Evolutionary conservation across 2,797 vertebrate species (phyloP).

Genomic region (Cetoscarus ocellatus): DNA sequence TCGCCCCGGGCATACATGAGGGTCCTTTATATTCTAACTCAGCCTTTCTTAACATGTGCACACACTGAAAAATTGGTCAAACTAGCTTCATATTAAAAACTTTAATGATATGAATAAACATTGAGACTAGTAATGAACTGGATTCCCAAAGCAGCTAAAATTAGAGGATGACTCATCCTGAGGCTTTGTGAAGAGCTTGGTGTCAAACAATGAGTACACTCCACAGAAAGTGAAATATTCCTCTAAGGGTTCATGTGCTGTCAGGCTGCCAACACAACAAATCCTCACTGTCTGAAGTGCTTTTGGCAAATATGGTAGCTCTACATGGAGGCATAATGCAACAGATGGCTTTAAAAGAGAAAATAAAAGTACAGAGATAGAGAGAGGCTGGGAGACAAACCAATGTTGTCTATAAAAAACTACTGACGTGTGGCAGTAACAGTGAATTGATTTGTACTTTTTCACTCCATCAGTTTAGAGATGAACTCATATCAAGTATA

Average conservation of each 20-base stretch:
- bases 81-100: constrained; percentile 1
- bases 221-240: constrained; percentile 26
- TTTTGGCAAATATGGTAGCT: constrained; percentile 8
- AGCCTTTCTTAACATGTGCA: neutral
- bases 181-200: constrained; percentile 24
- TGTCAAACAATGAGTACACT: constrained; percentile 33
- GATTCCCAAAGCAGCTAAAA: constrained; percentile 44
- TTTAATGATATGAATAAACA: constrained; percentile 31
- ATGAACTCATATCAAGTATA: too few species aligned
- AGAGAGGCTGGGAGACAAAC: neutral
- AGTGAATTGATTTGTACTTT: neutral
- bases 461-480: neutral
- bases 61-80: neutral
- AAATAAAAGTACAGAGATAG: constrained; percentile 7
- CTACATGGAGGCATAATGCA: neutral
- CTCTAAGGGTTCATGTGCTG: constrained; percentile 26
- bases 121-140: constrained; percentile 3
- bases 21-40: neutral
- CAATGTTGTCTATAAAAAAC: neutral
- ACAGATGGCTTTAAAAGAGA: constrained; percentile 10
- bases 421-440: neutral
- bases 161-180: constrained; percentile 34
- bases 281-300: constrained; percentile 13
- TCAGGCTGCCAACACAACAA: constrained; percentile 39
- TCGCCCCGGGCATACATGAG: too few species aligned